Conservation (phyloP, 2,888 invertebrate species). For the Dysmachus trigonus region DNA sequence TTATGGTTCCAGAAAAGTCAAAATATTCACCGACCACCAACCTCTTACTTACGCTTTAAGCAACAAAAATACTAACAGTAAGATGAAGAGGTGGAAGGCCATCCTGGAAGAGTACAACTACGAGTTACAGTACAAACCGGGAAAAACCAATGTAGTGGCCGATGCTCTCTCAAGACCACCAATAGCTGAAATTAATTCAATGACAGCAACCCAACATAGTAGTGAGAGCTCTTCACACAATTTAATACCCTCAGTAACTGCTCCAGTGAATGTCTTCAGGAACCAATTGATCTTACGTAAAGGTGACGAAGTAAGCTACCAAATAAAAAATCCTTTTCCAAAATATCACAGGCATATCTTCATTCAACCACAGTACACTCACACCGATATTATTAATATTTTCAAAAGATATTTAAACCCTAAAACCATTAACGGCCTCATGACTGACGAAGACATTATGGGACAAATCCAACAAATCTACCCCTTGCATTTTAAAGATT, state of each 20-base stretch:
- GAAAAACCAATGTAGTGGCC: conserved; percentile 32
- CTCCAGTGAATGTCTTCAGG: conserved; percentile 44
- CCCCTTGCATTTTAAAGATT: conserved; percentile 41
- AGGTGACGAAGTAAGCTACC: conserved; percentile 4
- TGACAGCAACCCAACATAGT: conserved; percentile 42
- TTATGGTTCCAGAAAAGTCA: conserved; percentile 11
- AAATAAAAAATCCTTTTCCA: conserved; percentile 4
- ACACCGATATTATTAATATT: conserved; percentile 35
- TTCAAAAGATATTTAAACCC: conserved; percentile 43
- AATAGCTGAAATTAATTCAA: conserved; percentile 21
- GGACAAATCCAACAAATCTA: conserved; percentile 47
- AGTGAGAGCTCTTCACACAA: conserved; percentile 42
- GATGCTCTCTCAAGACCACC: conserved; percentile 39
- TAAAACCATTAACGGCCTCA: conserved; percentile 42
- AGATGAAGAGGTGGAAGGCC: conserved; percentile 31
- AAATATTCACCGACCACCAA: conserved; percentile 17
- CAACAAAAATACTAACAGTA: conserved; percentile 20
- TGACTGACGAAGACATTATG: conserved; percentile 44
- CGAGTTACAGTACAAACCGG: conserved; percentile 30
- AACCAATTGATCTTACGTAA: conserved; percentile 42
- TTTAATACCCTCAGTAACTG: conserved; percentile 42
- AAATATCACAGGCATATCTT: conserved; percentile 42
- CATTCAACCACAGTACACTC: conserved; percentile 27
- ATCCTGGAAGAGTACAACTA: no score
- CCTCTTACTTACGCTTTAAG: conserved; percentile 5